Evolutionary conservation across 2,888 invertebrate genomes (phyloP), one percentile per base, ranked within the genome.

Genomic region (Limnephilus auricula): DNA sequence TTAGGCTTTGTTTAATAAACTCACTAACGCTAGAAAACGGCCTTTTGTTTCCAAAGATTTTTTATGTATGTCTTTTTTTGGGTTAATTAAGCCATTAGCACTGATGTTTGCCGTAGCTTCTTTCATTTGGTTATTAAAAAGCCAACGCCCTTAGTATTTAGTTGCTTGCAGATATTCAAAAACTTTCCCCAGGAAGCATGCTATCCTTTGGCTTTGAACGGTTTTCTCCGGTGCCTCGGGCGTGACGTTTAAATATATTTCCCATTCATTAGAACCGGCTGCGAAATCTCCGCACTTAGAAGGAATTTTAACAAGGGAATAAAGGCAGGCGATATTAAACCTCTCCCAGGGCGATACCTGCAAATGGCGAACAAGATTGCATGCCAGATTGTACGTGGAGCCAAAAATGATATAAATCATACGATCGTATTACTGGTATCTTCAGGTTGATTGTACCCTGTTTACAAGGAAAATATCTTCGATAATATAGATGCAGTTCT

Each of bases 271-370:
- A 45, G 85, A 85, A 40, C 45, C 85, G 40, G 85, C 85, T 40
- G 85, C 30, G 32, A 82, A 82, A 82, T 85, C 85, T 40, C 40
- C 40, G 40, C 85, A 65, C 65, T 30, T 45, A 6, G 40, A 30
- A n/a, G 85, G 85, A 85, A 85, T 85, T 34, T 85, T 85, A 85
- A 85, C 85, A 45, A 85, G 85, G 85, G 85, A 40, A 85, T 40
- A n/a, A 40, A 85, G n/a, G 13, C 85, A 37, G 37, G 40, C n/a
- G n/a, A 85, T 85, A 85, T 40, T 45, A 65, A 65, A 65, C 65
- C 32, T 37, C 40, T 6, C 40, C 85, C 30, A 45, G 25, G 85
- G 85, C 85, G 40, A 85, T n/a, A 13, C 85, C 65, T 65, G 65
- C 9, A 65, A 65, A 65, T 25, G 31, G 31, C 80, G 15, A 32